Conservation (phyloP, 2,797 vertebrate genomes). For the Scyliorhinus canicula region DNA sequence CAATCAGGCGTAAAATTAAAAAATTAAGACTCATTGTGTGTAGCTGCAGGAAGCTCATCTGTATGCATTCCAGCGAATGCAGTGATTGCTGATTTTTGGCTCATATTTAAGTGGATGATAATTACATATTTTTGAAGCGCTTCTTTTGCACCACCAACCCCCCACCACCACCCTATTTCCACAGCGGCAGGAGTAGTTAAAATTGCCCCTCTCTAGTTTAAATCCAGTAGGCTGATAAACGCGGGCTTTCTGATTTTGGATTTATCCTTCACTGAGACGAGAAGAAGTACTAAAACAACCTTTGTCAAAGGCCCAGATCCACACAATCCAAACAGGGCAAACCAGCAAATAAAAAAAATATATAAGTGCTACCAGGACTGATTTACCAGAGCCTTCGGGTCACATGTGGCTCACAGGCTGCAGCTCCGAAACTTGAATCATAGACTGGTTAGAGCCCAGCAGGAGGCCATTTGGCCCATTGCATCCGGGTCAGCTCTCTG, state of each 20-base stretch:
- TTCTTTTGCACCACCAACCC: background rate
- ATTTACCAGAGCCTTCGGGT: background rate
- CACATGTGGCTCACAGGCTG: background rate
- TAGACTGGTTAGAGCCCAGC: no score
- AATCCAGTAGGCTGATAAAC: background rate
- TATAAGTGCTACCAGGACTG: background rate
- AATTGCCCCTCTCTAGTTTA: background rate
- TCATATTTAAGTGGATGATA: background rate
- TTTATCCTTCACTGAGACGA: background rate
- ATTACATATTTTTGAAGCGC: background rate
- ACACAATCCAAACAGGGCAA: background rate
- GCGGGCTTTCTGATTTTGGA: no score
- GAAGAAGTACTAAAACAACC: background rate
- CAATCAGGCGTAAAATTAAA: slow-evolving; percentile 1
- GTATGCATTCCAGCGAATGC: background rate
- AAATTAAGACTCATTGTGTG: background rate
- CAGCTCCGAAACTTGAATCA: background rate
- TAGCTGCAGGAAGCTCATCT: background rate
- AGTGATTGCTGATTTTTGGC: slow-evolving; percentile 17
- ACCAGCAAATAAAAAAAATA: background rate
- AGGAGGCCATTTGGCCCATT: no score
- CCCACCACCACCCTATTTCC: no score
- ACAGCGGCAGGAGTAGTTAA: background rate
- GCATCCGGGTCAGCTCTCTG: no score
- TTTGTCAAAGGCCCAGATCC: background rate